Evolutionary conservation across 2,888 invertebrate species (phyloP).

Genomic region (Patella caerulea): DNA sequence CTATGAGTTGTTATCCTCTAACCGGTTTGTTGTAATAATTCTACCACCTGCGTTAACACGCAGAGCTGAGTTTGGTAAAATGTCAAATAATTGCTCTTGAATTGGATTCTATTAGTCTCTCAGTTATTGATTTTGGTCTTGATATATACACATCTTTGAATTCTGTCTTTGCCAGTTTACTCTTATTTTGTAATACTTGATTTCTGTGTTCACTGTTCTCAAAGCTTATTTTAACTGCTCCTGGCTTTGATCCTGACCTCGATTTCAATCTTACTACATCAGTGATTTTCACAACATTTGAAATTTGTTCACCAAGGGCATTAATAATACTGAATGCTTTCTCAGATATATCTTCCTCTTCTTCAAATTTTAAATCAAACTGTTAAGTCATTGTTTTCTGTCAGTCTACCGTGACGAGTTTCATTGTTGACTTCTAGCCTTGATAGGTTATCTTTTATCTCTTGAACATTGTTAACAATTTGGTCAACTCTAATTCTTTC

Average conservation of each 20-base stretch:
- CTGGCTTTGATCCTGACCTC: too few species aligned
- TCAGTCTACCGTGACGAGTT: not conserved
- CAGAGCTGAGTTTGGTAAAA: not conserved
- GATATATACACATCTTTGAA: too few species aligned
- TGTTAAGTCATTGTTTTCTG: slow-evolving; percentile 4
- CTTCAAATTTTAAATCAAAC: not conserved
- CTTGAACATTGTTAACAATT: not conserved
- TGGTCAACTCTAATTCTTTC: not conserved
- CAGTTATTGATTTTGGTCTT: too few species aligned
- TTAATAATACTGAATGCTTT: not conserved
- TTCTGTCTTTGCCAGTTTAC: too few species aligned
- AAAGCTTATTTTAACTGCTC: too few species aligned
- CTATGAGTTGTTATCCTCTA: not conserved
- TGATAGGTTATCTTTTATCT: not conserved
- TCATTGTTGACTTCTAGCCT: not conserved
- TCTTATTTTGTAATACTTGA: too few species aligned
- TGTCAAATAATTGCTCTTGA: not conserved
- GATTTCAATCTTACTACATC: too few species aligned
- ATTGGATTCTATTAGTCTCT: too few species aligned
- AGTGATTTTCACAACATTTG: too few species aligned
- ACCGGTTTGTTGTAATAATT: not conserved
- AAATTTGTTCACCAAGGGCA: too few species aligned
- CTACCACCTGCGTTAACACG: not conserved
- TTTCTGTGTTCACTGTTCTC: too few species aligned
- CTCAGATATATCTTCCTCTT: not conserved